Base-by-base conservation (phyloP, 2,888 invertebrate genomes). In the Cyclophora albipunctata region DNA sequence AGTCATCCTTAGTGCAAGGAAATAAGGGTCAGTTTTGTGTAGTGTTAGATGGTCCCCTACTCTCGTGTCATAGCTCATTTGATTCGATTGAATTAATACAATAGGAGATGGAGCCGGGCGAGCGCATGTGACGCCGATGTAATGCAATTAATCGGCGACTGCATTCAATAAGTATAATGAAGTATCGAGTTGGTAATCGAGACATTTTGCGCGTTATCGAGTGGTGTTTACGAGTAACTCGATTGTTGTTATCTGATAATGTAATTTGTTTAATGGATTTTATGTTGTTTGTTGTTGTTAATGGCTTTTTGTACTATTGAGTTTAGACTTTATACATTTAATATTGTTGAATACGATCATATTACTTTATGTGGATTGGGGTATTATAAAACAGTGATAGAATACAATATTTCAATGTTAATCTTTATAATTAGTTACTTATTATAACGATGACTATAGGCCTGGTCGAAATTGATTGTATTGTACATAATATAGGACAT, bases 1-100 rank as follows among this genome's bases (percentile, higher is more conserved):
- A 65, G 54, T 69, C 42, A 59, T 70, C 81, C 66, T 50, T 79
- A 73, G 51, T 0, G 0, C 45, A 0, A 54, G 3, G 42, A 3
- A 34, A 58, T 70, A 79, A 58, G 65, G 59, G 56, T 47, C 40
- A 47, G 4, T 5, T 48, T 3, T 61, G 46, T 55, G 69, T 47
- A 52, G 45, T 37, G 51, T 61, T 55, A 53, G 61, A 54, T 61
- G 54, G 65, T 73, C 72, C 76, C 75, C 76, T 70, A 55, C 66
- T 70, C 71, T 69, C 70, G 69, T 78, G 84, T 84, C 83, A 84
- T 81, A 83, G 79, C 86, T 86, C 85, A 85, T 88, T 88, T 84
- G 80, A 85, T 85, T 84, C 84, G 78, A 84, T 85, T 79, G 78
- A 82, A 84, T 84, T 83, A 86, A 84, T 85, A 84, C 79, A 66